Conservation (phyloP, 2,888 invertebrate species). For the Meta bourneti region DNA sequence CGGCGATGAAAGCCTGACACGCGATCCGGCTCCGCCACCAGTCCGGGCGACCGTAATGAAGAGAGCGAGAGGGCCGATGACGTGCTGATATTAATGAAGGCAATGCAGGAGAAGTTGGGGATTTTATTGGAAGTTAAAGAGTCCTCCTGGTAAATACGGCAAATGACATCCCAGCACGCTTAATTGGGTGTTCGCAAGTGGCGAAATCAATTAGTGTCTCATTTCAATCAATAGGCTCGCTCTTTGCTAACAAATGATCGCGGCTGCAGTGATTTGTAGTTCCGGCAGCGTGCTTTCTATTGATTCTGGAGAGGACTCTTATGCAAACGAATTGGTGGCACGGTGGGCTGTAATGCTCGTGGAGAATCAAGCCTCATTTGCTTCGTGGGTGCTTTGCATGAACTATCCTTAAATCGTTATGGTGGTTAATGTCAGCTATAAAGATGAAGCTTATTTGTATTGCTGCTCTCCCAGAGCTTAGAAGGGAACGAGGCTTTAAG, state of each 20-base stretch:
- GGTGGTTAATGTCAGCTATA: slow-evolving; percentile 8
- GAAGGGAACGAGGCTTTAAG: background rate
- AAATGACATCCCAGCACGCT: slow-evolving; percentile 65
- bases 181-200: slow-evolving; percentile 71
- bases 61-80: slow-evolving; percentile 43
- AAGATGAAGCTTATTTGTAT: background rate
- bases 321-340: background rate
- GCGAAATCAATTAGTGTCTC: slow-evolving; percentile 74
- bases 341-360: background rate
- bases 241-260: slow-evolving; percentile 64
- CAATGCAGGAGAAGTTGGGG: slow-evolving; percentile 1
- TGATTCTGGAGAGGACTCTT: slow-evolving; percentile 12
- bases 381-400: background rate
- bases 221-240: slow-evolving; percentile 68
- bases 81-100: slow-evolving; percentile 69
- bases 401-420: background rate
- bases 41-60: background rate
- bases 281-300: slow-evolving; percentile 20
- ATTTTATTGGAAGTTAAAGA: slow-evolving; percentile 72
- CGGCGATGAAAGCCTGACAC: slow-evolving; percentile 55
- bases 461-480: background rate
- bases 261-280: slow-evolving; percentile 39
- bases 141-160: slow-evolving; percentile 14
- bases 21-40: slow-evolving; percentile 37
- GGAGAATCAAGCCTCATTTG: too few species aligned